Percentiles rank a stretch among this genome's conserved stretches.
Evolutionary conservation across 2,888 invertebrate species (phyloP).

Genomic region (Barypeithes pellucidus): DNA sequence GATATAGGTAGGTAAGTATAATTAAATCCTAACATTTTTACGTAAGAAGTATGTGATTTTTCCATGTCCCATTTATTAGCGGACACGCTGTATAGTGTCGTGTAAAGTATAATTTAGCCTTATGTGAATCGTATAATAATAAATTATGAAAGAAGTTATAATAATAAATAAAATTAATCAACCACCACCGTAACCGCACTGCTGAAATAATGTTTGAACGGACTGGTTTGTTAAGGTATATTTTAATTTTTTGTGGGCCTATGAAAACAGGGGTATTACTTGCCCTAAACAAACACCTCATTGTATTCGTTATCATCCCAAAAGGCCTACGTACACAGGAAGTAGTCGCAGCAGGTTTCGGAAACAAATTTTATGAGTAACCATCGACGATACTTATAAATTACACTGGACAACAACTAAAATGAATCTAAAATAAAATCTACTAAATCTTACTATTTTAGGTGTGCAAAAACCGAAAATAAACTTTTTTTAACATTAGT

Average conservation of each 20-base stretch:
- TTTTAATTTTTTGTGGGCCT: background rate
- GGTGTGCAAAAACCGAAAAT: too few relatives aligned
- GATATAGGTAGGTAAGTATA: too few relatives aligned
- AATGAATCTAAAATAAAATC: too few relatives aligned
- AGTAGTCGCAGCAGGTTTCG: background rate
- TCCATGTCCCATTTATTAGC: too few relatives aligned
- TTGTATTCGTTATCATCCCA: slow-evolving; percentile 8
- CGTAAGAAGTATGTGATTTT: too few relatives aligned
- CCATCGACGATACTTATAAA: background rate
- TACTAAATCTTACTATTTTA: too few relatives aligned
- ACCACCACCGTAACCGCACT: background rate
- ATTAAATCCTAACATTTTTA: too few relatives aligned
- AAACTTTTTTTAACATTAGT: too few relatives aligned
- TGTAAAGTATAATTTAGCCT: background rate
- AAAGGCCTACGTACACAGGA: slow-evolving; percentile 12
- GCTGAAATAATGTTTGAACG: background rate
- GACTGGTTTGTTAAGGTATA: background rate
- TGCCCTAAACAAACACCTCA: slow-evolving; percentile 19
- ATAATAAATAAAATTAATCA: too few relatives aligned
- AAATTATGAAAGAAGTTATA: too few relatives aligned
- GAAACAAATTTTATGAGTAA: slow-evolving; percentile 2
- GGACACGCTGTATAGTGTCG: too few relatives aligned
- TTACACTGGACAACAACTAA: too few relatives aligned
- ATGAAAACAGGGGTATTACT: background rate
- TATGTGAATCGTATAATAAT: background rate